phyloP scores from a whole-genome alignment of 2,113 vertebrate species.

The Stomatorhinus ivindoensis region DNA sequence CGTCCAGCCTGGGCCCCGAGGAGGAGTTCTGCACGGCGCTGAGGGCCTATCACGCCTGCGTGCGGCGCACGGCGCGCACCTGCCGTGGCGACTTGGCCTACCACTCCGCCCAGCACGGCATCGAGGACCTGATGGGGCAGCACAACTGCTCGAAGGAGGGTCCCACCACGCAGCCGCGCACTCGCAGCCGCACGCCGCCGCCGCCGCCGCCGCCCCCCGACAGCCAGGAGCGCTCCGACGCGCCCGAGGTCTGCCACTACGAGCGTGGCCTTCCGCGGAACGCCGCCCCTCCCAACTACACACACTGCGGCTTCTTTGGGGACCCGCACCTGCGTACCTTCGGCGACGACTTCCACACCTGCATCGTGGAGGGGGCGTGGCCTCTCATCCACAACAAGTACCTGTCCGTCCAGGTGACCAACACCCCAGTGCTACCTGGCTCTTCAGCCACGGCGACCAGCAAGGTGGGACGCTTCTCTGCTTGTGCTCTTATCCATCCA shows the following conservation, averaged over 20 bases:
- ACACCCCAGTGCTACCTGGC: conserved; percentile 79
- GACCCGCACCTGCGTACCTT: conserved; percentile 95
- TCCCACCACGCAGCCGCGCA: conserved; percentile 66
- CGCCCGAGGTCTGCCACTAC: conserved; percentile 85
- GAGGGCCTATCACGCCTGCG: conserved; percentile 82
- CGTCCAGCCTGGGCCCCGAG: conserved; percentile 65
- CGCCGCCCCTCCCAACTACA: conserved; percentile 75
- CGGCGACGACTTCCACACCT: conserved; percentile 88
- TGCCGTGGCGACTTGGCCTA: conserved; percentile 93
- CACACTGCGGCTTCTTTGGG: conserved; percentile 92
- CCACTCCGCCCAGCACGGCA: conserved; percentile 94
- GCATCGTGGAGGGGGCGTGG: conserved; percentile 92
- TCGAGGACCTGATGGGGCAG: conserved; percentile 93
- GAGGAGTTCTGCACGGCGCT: conserved; percentile 86
- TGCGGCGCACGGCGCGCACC: conserved; percentile 81
- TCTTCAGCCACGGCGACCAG: conserved; percentile 85
- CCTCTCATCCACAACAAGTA: conserved; percentile 95
- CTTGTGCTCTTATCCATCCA: neutral
- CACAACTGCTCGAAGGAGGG: conserved; percentile 96
- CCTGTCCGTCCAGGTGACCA: conserved; percentile 95
- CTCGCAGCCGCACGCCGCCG: conserved; percentile 28
- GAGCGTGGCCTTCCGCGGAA: conserved; percentile 77
- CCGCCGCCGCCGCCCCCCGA: conserved; percentile 45
- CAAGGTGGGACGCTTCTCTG: conserved; percentile 67
- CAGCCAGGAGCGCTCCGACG: conserved; percentile 78